These are phyloP conservation scores for Bellardia pandia DNA, from an alignment of 2,888 invertebrate genomes.

Conservation along the genomic window DNA sequence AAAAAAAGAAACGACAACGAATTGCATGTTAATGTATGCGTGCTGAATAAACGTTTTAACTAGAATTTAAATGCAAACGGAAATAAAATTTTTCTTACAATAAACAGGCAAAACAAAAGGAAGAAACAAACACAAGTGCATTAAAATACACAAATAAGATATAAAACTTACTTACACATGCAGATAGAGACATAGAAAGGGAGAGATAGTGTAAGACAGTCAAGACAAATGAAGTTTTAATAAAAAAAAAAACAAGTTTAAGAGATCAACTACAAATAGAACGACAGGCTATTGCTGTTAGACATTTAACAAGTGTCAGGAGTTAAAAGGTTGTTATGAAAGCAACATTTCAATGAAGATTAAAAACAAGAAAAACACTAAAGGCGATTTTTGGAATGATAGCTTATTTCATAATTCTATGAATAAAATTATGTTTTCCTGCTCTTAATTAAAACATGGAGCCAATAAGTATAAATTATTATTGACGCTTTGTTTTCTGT, in stretches of 20 bases:
- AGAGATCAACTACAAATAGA: constrained; percentile 42
- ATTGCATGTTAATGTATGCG: constrained; percentile 69
- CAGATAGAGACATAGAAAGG: background rate
- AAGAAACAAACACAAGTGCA: constrained; percentile 55
- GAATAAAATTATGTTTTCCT: too few relatives aligned
- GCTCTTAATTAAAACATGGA: too few relatives aligned
- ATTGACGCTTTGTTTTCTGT: too few relatives aligned
- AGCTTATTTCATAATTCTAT: too few relatives aligned
- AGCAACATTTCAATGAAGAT: background rate
- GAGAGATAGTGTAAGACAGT: background rate
- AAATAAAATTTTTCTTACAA: constrained; percentile 60
- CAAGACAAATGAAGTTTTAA: constrained; percentile 22
- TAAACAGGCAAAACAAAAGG: constrained; percentile 30
- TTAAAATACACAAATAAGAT: constrained; percentile 14
- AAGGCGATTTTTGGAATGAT: too few relatives aligned
- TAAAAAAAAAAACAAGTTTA: constrained; percentile 41
- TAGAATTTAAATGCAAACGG: constrained; percentile 72
- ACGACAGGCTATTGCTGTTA: constrained; percentile 9
- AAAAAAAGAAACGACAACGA: constrained; percentile 7
- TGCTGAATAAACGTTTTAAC: constrained; percentile 69
- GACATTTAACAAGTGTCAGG: constrained; percentile 20
- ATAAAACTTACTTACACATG: background rate
- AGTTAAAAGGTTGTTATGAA: constrained; percentile 2
- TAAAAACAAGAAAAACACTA: too few relatives aligned
- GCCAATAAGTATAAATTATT: too few relatives aligned